These are phyloP conservation scores for Microplitis demolitor DNA, from an alignment of 1,140 invertebrate genomes.

Conservation along the genomic window DNA sequence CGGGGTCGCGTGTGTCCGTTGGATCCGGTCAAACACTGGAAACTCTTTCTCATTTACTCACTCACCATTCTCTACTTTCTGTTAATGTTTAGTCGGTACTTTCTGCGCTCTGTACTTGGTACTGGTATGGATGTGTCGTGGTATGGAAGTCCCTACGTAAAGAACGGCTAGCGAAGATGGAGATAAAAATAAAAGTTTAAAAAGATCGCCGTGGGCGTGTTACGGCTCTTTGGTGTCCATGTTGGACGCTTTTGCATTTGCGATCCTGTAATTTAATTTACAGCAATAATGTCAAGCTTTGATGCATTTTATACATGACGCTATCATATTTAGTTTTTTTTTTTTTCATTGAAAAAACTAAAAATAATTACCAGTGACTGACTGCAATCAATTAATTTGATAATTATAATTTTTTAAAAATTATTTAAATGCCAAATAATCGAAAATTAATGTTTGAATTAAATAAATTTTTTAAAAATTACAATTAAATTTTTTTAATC, in stretches of 20 bases:
- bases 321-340: not conserved
- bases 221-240: conserved; percentile 22
- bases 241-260: conserved; percentile 29
- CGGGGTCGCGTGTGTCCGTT: conserved; percentile 21
- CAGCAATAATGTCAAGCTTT: conserved; percentile 28
- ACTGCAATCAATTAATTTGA: too few species aligned
- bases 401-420: too few species aligned
- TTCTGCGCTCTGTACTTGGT: not conserved
- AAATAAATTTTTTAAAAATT: too few species aligned
- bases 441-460: too few species aligned
- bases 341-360: too few species aligned
- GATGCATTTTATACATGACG: conserved; percentile 12
- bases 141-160: not conserved
- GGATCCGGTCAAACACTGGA: conserved; percentile 14
- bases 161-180: not conserved
- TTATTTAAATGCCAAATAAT: too few species aligned
- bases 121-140: not conserved
- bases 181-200: not conserved
- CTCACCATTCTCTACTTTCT: not conserved
- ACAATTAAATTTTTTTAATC: too few species aligned
- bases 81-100: not conserved
- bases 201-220: conserved; percentile 30
- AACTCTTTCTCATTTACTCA: conserved; percentile 9
- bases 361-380: too few species aligned
- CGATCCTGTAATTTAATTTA: conserved; percentile 36